Percentiles rank a stretch among this genome's conserved stretches.
These are phyloP conservation scores for Gibbula magus DNA, from an alignment of 2,888 invertebrate genomes.

Conservation along the genomic window DNA sequence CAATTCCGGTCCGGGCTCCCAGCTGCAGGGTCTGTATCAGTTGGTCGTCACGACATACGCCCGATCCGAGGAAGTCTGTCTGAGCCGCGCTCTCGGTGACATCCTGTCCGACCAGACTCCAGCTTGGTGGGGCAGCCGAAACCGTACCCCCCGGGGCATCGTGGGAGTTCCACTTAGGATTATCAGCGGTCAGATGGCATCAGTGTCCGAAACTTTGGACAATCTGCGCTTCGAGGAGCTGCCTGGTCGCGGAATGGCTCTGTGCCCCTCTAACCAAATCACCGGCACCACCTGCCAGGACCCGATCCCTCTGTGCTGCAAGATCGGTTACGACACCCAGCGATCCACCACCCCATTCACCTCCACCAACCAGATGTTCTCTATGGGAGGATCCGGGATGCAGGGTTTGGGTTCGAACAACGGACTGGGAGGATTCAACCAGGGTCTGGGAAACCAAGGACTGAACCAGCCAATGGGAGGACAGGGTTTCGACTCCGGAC, in stretches of 20 bases:
- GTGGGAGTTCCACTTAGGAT: neutral
- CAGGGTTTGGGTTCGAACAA: too few relatives aligned
- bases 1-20: neutral
- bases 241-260: conserved; percentile 18
- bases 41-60: conserved; percentile 10
- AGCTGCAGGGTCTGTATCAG: conserved; percentile 8
- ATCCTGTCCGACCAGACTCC: conserved; percentile 13
- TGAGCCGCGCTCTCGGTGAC: conserved; percentile 6
- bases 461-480: too few relatives aligned
- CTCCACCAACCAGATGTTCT: too few relatives aligned
- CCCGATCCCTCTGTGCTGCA: conserved; percentile 25
- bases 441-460: too few relatives aligned
- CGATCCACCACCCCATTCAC: neutral
- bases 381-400: too few relatives aligned
- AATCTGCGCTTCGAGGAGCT: conserved; percentile 1
- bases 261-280: conserved; percentile 9
- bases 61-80: conserved; percentile 13
- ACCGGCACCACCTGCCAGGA: neutral
- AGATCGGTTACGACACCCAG: conserved; percentile 17
- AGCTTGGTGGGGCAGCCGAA: conserved; percentile 3
- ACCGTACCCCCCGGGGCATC: neutral
- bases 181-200: conserved; percentile 1
- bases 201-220: neutral
- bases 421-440: too few relatives aligned
- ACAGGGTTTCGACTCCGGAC: too few relatives aligned